These are phyloP conservation scores for Dasypus novemcinctus DNA, from an alignment of 2,113 vertebrate genomes.

Conservation along the genomic window DNA sequence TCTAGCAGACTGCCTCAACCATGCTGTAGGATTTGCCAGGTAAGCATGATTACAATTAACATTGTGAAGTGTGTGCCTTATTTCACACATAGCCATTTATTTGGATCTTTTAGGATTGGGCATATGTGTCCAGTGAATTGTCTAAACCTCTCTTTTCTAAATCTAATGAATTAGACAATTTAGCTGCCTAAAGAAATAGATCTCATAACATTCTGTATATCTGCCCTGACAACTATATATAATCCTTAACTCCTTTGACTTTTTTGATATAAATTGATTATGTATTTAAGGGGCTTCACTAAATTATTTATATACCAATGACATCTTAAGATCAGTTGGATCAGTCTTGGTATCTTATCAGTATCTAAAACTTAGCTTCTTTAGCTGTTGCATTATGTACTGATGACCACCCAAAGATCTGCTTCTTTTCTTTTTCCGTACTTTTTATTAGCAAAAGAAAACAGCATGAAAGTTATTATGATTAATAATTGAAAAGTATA, in stretches of 20 bases:
- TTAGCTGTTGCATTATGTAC: not conserved
- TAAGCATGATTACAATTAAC: conserved; percentile 69
- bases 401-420: not conserved
- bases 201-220: not conserved
- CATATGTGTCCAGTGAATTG: not conserved
- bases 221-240: not conserved
- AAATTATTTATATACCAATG: not conserved
- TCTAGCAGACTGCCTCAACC: conserved; percentile 95
- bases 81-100: not conserved
- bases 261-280: not conserved
- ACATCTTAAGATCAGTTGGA: not conserved
- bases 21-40: conserved; percentile 98
- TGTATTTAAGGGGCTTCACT: not conserved
- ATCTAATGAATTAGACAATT: not conserved
- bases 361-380: not conserved
- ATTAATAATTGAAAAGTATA: not conserved
- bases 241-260: not conserved
- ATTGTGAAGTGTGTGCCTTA: not conserved
- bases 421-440: not conserved
- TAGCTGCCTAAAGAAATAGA: not conserved
- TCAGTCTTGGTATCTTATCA: not conserved
- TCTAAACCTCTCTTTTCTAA: conserved; percentile 9
- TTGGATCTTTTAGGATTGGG: not conserved
- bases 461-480: not conserved
- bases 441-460: not conserved